Evolutionary conservation across 2,113 vertebrate genomes (phyloP).

Genomic region (Ellobius talpinus): DNA sequence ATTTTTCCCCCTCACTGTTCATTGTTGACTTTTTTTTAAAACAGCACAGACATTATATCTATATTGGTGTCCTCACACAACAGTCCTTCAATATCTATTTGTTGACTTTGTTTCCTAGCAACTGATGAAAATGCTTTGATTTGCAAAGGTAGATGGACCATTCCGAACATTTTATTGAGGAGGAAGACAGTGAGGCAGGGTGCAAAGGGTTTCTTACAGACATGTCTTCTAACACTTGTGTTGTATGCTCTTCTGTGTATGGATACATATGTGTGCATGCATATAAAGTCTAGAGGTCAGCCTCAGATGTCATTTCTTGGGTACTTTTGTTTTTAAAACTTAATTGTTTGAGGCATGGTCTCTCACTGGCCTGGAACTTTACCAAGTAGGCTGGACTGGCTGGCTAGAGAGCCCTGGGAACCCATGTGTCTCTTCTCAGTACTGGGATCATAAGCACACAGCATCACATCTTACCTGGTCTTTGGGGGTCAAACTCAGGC

Average conservation of each 20-base stretch:
- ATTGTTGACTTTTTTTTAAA: background rate
- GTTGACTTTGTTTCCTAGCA: slow-evolving; percentile 15
- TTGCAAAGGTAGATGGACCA: slow-evolving; percentile 34
- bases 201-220: background rate
- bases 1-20: background rate
- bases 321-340: background rate
- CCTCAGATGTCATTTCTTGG: background rate
- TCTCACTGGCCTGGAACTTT: background rate
- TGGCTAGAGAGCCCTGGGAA: background rate
- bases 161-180: background rate
- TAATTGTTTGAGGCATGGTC: background rate
- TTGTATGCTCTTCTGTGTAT: background rate
- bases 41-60: background rate
- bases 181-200: background rate
- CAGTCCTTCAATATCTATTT: background rate
- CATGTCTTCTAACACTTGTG: background rate
- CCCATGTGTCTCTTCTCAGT: background rate
- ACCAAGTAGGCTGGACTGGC: background rate
- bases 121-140: slow-evolving; percentile 12
- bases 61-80: background rate
- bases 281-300: background rate
- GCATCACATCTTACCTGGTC: too few species aligned
- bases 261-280: background rate
- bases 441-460: background rate
- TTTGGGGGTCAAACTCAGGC: background rate